Percentiles rank a stretch among this genome's conserved stretches.
phyloP scores from a whole-genome alignment of 2,797 vertebrate genomes.

The Premnoplex brunnescens region DNA sequence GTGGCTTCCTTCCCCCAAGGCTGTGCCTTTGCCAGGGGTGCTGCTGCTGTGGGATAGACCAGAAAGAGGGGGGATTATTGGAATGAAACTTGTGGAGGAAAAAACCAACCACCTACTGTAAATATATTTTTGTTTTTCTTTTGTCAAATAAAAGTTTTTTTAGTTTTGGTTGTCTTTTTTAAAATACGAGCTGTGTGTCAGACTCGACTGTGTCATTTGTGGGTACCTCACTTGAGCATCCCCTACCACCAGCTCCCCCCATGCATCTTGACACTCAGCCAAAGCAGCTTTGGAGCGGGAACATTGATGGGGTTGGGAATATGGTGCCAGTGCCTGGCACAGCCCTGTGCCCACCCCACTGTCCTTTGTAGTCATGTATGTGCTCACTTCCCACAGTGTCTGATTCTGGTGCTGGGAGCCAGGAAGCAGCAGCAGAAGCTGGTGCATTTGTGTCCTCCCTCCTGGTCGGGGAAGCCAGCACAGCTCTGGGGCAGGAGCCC shows the following conservation, averaged over 20 bases:
- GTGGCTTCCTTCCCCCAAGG: neutral
- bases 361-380: fast-evolving
- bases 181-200: neutral
- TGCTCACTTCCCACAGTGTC: neutral
- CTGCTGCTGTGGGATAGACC: neutral
- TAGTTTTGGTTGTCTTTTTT: neutral
- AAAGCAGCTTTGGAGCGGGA: neutral
- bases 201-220: too few species aligned
- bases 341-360: neutral
- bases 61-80: conserved; percentile 3
- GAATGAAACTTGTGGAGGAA: conserved; percentile 50
- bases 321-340: neutral
- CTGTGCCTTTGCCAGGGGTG: conserved; percentile 23
- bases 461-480: neutral
- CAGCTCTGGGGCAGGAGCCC: neutral
- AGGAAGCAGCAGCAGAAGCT: neutral
- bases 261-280: neutral
- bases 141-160: conserved; percentile 76
- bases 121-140: conserved; percentile 71
- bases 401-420: neutral
- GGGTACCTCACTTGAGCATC: neutral
- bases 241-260: neutral
- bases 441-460: neutral
- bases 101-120: conserved; percentile 76
- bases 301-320: neutral